A percentile compares a stretch with the other conserved stretches of the same genome.
Conservation (phyloP, 2,113 vertebrate genomes). For the Proteles cristata region DNA sequence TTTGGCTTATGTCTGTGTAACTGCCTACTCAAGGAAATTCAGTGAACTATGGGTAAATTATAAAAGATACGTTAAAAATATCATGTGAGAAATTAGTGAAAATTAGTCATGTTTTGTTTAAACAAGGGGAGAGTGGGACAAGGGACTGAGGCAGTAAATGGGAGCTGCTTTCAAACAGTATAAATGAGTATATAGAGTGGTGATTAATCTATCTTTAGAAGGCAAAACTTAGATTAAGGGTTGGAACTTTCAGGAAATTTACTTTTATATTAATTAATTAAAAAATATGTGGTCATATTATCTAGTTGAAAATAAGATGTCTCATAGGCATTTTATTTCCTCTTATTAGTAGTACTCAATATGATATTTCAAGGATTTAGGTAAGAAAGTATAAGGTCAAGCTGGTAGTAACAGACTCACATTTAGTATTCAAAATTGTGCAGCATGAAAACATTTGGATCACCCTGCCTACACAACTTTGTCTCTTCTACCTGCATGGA, state of each 20-base stretch:
- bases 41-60: not conserved
- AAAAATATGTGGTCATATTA: not conserved
- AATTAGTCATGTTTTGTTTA: not conserved
- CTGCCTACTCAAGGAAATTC: not conserved
- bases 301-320: constrained; percentile 39
- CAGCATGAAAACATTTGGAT: not conserved
- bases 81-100: not conserved
- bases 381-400: not conserved
- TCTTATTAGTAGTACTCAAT: not conserved
- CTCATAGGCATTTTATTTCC: not conserved
- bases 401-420: not conserved
- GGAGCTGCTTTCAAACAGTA: not conserved
- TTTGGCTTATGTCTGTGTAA: not conserved
- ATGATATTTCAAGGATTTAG: not conserved
- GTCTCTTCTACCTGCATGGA: not conserved
- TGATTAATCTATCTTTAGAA: not conserved
- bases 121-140: not conserved
- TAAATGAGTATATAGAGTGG: not conserved
- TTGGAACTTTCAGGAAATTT: not conserved
- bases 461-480: not conserved
- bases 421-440: not conserved
- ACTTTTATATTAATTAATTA: constrained; percentile 47
- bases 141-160: not conserved
- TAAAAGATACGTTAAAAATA: not conserved
- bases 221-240: not conserved